Percentiles rank a stretch among this genome's conserved stretches.
These are phyloP conservation scores for Myopa tessellatipennis DNA, from an alignment of 2,888 invertebrate species.

Conservation along the genomic window DNA sequence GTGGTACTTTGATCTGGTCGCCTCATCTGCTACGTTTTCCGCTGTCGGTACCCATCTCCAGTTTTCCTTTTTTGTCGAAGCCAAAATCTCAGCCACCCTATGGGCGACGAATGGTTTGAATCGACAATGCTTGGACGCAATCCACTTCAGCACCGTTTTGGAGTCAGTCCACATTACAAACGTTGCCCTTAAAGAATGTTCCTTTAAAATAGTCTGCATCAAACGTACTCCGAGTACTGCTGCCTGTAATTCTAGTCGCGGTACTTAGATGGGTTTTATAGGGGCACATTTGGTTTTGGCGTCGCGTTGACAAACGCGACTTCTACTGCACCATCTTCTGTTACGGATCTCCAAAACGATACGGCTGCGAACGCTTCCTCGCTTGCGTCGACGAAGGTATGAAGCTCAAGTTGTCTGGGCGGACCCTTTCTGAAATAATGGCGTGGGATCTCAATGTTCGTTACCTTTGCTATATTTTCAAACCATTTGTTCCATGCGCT, in stretches of 20 bases:
- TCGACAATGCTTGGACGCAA: conserved; percentile 19
- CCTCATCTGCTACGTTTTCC: conserved; percentile 38
- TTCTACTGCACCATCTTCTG: neutral
- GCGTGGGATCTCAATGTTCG: conserved; percentile 32
- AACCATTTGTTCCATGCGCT: conserved; percentile 30
- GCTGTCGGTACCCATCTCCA: conserved; percentile 41
- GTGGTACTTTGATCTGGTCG: conserved; percentile 36
- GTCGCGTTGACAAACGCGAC: conserved; percentile 4
- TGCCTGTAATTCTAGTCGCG: conserved; percentile 39
- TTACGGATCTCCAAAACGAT: neutral
- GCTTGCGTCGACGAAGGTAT: neutral
- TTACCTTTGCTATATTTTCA: conserved; percentile 4
- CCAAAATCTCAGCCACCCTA: conserved; percentile 48
- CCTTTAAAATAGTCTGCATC: conserved; percentile 9
- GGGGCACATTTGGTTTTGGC: conserved; percentile 12
- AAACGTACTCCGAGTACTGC: conserved; percentile 38
- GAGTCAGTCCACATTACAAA: conserved; percentile 33
- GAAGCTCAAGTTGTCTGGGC: conserved; percentile 1
- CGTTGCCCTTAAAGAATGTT: conserved; percentile 18
- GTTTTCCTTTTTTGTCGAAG: conserved; percentile 39
- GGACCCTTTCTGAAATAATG: conserved; percentile 19
- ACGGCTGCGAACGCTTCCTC: conserved; percentile 6
- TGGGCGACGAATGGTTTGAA: conserved; percentile 49
- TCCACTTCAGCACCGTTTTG: conserved; percentile 43
- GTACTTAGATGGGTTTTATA: conserved; percentile 24